phyloP scores from a whole-genome alignment of 1,140 invertebrate genomes.

The Hyles vespertilio region DNA sequence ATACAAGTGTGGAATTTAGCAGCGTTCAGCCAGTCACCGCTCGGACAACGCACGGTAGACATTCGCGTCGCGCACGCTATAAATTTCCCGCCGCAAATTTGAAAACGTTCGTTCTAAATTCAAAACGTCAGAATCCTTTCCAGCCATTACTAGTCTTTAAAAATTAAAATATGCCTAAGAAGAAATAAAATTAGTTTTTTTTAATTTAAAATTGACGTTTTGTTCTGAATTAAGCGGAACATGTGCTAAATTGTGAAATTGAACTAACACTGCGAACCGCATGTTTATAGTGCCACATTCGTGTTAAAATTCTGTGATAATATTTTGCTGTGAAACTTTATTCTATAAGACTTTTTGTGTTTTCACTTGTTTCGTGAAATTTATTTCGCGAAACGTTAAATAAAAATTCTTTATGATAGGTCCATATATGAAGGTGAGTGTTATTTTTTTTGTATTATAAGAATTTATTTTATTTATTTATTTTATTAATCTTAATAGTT shows the following conservation, averaged over 20 bases:
- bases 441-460: slow-evolving; percentile 15
- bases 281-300: slow-evolving; percentile 45
- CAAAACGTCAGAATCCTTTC: slow-evolving; percentile 33
- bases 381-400: slow-evolving; percentile 62
- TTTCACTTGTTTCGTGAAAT: slow-evolving; percentile 56
- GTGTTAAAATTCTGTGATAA: slow-evolving; percentile 63
- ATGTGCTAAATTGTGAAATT: slow-evolving; percentile 55
- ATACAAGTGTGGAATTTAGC: slow-evolving; percentile 60
- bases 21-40: slow-evolving; percentile 60
- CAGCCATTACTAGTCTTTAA: slow-evolving; percentile 24
- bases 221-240: slow-evolving; percentile 28
- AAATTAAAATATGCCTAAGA: slow-evolving; percentile 66
- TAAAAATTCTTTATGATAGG: slow-evolving; percentile 72
- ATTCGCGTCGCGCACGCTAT: slow-evolving; percentile 47
- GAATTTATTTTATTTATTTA: not conserved
- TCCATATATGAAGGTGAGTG: slow-evolving; percentile 74
- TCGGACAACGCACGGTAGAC: slow-evolving; percentile 51
- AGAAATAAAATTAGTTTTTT: slow-evolving; percentile 42
- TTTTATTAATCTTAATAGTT: too few relatives aligned
- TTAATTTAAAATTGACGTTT: slow-evolving; percentile 17
- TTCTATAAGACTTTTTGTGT: slow-evolving; percentile 21
- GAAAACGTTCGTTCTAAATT: slow-evolving; percentile 36
- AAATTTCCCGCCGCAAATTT: slow-evolving; percentile 59
- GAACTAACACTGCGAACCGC: slow-evolving; percentile 45
- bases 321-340: slow-evolving; percentile 56